Evolutionary conservation across 2,888 invertebrate genomes (phyloP), one percentile per base, ranked within the genome.

Genomic region (Apodemia zela): DNA sequence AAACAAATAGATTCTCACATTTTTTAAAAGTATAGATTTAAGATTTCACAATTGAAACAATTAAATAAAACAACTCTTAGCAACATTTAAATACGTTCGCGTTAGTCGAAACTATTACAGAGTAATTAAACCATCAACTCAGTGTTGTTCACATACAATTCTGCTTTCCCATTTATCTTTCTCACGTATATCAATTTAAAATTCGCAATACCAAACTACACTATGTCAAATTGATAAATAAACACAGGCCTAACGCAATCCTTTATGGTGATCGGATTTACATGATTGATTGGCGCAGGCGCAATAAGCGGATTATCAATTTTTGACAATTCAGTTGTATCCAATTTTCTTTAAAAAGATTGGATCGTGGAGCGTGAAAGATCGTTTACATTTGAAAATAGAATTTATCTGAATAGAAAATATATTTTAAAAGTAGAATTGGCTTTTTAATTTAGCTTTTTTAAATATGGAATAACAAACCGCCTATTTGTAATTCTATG

Each of bases 221-320:
- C 76, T 85, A 81, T 86, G 76, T 72, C 86, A 78, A 88, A 89
- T 89, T 75, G 82, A 73, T 86, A 87, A 87, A 86, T 80, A 83
- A 89, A 89, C 80, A 87, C 72, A 73, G 54, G 54, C 8, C 54
- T 54, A 73, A 73, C 73, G 74, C 79, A 85, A 85, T 84, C 85
- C 80, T 79, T 80, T 77, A 81, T 69, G 70, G 76, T 63, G 75
- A 80, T 79, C 74, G 75, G 82, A 82, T 83, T 76, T 68, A 64
- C 67, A 68, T 83, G 84, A 87, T 87, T 72, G 84, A 86, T 86
- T 66, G 69, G 76, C 73, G 73, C 70, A 61, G 66, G 72, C 75
- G 74, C 74, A 74, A 67, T 74, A 80, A 82, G 77, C 64, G 69
- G 81, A 76, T 80, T 78, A 72, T 62, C 10, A 42, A 29, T 64